phyloP scores from a whole-genome alignment of 2,113 vertebrate genomes.

The Grammomys dolichurus region DNA sequence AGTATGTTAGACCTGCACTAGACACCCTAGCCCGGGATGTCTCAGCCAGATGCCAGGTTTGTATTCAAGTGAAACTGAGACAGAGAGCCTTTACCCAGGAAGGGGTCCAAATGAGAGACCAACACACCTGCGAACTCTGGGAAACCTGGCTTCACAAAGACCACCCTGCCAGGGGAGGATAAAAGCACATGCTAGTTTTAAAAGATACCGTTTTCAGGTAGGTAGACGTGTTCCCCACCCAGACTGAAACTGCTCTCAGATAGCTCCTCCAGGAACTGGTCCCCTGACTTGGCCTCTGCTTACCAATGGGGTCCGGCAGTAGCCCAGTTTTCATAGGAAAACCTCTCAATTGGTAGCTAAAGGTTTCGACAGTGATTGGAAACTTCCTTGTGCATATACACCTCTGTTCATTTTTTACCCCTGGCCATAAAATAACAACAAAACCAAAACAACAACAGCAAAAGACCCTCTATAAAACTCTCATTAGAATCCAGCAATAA shows the following conservation, averaged over 20 bases:
- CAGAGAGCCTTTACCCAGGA: not conserved
- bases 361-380: not conserved
- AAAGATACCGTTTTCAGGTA: not conserved
- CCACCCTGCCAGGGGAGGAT: not conserved
- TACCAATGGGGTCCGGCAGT: not conserved
- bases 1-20: not conserved
- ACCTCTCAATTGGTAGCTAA: not conserved
- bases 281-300: not conserved
- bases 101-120: not conserved
- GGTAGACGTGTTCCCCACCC: not conserved
- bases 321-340: not conserved
- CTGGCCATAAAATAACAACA: not conserved
- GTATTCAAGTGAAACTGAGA: not conserved
- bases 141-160: not conserved
- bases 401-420: too few relatives aligned
- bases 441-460: not conserved
- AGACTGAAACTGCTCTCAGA: not conserved
- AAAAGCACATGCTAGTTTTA: not conserved
- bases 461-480: not conserved
- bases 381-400: not conserved
- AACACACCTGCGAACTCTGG: not conserved
- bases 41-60: not conserved
- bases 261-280: not conserved
- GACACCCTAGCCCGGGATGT: not conserved
- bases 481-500: not conserved